Evolutionary conservation across 2,888 invertebrate genomes (phyloP), one percentile per base, ranked within the genome.

Genomic region (Heliconius cydno): DNA sequence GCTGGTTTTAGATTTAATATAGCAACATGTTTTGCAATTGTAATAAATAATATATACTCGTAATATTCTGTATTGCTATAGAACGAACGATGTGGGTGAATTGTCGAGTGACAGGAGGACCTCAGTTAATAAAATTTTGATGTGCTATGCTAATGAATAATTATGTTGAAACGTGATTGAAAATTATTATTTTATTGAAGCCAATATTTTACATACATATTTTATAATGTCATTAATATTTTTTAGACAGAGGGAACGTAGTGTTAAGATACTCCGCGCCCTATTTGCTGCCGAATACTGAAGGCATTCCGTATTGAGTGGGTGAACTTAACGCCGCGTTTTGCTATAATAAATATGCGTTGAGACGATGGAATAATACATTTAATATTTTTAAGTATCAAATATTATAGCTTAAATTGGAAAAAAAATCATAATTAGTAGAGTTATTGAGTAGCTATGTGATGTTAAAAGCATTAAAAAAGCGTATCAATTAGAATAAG

Each of bases 1-100:
- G 28, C 30, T 13, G 52, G 52, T 78, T 78, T 73, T 52, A 57
- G 52, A 72, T 72, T 73, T 73, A 73, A 73, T 73, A 73, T 34
- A n/a, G 70, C 70, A 25, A 73, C 72, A 34, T 73, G 72, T 60
- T n/a, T 34, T 57, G 72, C 6, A 34, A 73, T 73, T n/a, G 34
- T n/a, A 7, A 73, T 73, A 73, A 73, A 57, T 73, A 41, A 70
- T 41, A 7, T 68, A 6, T 28, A 28, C 28, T 28, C 28, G 30
- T 73, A 60, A n/a, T 28, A 65, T 30, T 65, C 22, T 22, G 34
- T 19, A 60, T 34, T 73, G 34, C 34, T 34, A n/a, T 60, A 60
- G 30, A 60, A 60, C 34, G 34, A 30, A 34, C 34, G 30, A 65
- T 77, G 7, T 9, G 13, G 13, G 46, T 19, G n/a, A 65, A 25